A percentile compares a stretch with the other conserved stretches of the same genome.
Evolutionary conservation across 2,888 invertebrate genomes (phyloP).

Genomic region (Euspilapteryx auroguttella): DNA sequence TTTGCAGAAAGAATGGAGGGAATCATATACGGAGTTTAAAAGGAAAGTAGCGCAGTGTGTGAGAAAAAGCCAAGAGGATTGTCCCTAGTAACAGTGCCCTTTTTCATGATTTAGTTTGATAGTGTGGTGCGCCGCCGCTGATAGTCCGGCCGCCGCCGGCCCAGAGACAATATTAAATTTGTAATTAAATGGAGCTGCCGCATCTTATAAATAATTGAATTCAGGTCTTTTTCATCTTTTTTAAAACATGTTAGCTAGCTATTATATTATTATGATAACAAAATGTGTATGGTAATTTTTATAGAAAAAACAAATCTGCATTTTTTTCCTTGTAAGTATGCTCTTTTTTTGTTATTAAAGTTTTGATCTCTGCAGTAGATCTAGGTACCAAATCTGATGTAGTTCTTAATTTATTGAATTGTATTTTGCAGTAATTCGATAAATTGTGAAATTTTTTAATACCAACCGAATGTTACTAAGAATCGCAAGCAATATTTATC

Average conservation of each 20-base stretch:
- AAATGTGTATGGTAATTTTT: constrained; percentile 55
- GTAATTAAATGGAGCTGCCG: constrained; percentile 57
- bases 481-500: no score
- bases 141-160: constrained; percentile 26
- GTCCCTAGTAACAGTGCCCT: constrained; percentile 75
- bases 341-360: constrained; percentile 22
- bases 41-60: constrained; percentile 97
- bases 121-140: constrained; percentile 49
- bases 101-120: constrained; percentile 47
- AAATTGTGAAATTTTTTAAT: no score
- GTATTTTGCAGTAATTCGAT: no score
- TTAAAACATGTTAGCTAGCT: constrained; percentile 56
- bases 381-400: constrained; percentile 42
- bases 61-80: constrained; percentile 97
- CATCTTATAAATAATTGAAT: constrained; percentile 57
- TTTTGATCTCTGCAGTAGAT: constrained; percentile 49
- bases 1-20: constrained; percentile 97
- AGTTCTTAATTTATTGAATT: no score
- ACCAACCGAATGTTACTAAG: no score
- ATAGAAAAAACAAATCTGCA: constrained; percentile 53
- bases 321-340: constrained; percentile 30
- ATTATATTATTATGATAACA: constrained; percentile 52
- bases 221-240: constrained; percentile 58
- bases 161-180: constrained; percentile 59
- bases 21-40: constrained; percentile 96